Evolutionary conservation across 2,797 vertebrate genomes (phyloP).

Genomic region (Tokudaia tokunoshimensis): DNA sequence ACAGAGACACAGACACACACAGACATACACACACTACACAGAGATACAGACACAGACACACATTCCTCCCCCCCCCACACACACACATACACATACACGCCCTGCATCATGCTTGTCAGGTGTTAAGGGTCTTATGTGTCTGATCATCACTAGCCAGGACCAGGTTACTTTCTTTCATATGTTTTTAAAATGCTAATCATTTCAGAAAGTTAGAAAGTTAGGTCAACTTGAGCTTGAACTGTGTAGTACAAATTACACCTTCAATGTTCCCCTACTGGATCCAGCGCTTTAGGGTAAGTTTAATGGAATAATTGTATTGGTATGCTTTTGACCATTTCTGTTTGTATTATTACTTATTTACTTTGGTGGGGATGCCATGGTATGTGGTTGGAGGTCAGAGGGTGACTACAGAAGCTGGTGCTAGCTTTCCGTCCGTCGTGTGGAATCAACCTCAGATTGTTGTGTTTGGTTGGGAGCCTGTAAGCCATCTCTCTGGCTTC

Average conservation of each 20-base stretch:
- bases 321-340: not conserved
- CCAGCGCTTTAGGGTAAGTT: not conserved
- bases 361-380: not conserved
- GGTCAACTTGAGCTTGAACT: not conserved
- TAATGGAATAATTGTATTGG: not conserved
- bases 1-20: too few species aligned
- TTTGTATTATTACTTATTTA: not conserved
- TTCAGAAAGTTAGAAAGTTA: constrained; percentile 13
- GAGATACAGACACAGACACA: too few species aligned
- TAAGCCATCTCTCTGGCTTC: not conserved
- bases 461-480: not conserved
- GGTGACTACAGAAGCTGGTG: not conserved
- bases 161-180: not conserved
- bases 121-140: not conserved
- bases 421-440: not conserved
- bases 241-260: not conserved
- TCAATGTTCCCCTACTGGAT: not conserved
- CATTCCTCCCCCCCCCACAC: too few species aligned
- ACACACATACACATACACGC: not conserved
- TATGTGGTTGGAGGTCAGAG: not conserved
- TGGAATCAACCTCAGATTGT: not conserved
- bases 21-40: too few species aligned
- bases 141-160: not conserved
- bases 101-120: not conserved
- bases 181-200: constrained; percentile 39